These are phyloP conservation scores for Aricia agestis DNA, from an alignment of 1,140 invertebrate genomes.

Conservation along the genomic window DNA sequence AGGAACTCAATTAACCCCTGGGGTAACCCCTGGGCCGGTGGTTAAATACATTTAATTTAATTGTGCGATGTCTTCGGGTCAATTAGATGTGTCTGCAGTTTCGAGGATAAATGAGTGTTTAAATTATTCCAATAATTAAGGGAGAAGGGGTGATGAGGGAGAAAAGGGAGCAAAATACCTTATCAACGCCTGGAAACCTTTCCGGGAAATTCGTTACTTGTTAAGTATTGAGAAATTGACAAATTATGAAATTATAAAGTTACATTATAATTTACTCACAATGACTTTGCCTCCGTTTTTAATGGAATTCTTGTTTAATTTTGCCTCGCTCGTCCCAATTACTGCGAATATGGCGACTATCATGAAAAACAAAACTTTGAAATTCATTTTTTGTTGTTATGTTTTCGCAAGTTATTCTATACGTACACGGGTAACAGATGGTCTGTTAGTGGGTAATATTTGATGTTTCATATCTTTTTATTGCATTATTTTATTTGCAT, in stretches of 20 bases:
- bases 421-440: no score
- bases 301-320: neutral
- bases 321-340: neutral
- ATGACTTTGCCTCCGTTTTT: conserved; percentile 16
- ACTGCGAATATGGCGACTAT: neutral
- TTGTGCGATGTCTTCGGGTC: neutral
- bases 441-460: no score
- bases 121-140: neutral
- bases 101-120: neutral
- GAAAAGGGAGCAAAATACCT: no score
- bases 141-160: neutral
- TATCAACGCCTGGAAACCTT: no score
- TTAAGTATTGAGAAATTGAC: neutral
- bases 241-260: neutral
- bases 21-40: neutral
- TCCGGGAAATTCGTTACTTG: neutral
- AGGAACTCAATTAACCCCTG: neutral
- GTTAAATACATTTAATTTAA: no score
- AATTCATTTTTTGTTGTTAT: neutral
- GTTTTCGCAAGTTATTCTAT: no score
- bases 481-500: no score
- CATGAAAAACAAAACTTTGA: neutral
- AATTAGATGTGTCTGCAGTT: neutral
- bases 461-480: no score
- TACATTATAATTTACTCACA: conserved; percentile 8